Evolutionary conservation across 2,888 invertebrate species (phyloP).

Genomic region (Orchesella flavescens): DNA sequence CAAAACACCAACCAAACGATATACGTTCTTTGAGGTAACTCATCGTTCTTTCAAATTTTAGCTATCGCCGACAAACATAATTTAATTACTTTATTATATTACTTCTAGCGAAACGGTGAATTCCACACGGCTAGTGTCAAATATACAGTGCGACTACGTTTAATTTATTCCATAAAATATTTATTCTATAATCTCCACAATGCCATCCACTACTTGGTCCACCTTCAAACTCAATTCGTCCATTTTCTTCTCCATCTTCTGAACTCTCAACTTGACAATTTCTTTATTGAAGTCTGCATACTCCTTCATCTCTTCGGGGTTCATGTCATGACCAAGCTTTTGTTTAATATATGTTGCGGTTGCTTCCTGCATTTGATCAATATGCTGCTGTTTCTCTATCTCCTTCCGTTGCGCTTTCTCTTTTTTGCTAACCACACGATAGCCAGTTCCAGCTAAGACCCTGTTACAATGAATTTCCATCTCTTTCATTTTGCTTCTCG

Average conservation of each 20-base stretch:
- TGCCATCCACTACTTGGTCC: not conserved
- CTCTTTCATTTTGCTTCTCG: constrained; percentile 40
- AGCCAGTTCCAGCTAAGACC: constrained; percentile 52
- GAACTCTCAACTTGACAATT: constrained; percentile 37
- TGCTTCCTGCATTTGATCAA: constrained; percentile 50
- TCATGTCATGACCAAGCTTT: constrained; percentile 56
- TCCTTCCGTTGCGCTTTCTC: constrained; percentile 21
- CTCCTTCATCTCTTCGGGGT: constrained; percentile 48
- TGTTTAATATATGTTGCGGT: constrained; percentile 47
- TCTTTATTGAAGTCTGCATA: constrained; percentile 52
- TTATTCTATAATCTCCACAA: too few species aligned
- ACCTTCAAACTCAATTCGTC: constrained; percentile 3
- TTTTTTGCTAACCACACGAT: constrained; percentile 32
- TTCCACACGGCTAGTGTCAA: too few species aligned
- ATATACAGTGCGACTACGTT: too few species aligned
- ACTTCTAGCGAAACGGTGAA: too few species aligned
- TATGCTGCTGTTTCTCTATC: constrained; percentile 31
- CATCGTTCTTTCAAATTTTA: too few species aligned
- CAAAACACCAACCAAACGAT: too few species aligned
- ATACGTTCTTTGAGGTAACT: too few species aligned
- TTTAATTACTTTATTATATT: too few species aligned
- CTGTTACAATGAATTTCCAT: constrained; percentile 51
- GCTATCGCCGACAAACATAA: too few species aligned
- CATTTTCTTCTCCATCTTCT: constrained; percentile 42
- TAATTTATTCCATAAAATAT: too few species aligned